Conservation (phyloP, 2,888 invertebrate species). For the Craniophora ligustri region DNA sequence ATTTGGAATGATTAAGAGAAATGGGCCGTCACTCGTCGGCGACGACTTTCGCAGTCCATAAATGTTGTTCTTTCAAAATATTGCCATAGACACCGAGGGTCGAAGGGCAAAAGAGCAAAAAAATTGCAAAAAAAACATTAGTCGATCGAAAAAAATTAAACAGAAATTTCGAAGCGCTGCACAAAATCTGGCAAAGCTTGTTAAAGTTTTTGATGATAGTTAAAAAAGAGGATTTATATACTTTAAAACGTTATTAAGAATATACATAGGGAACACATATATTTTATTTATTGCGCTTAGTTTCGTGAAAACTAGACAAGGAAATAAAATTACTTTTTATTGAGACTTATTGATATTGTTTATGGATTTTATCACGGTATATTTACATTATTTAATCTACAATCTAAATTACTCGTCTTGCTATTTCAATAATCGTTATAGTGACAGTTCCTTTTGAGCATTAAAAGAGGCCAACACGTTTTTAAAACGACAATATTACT, state of each 20-base stretch:
- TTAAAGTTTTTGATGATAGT: conserved; percentile 36
- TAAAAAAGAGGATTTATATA: too few relatives aligned
- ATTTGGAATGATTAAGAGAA: conserved; percentile 51
- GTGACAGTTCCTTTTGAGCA: too few relatives aligned
- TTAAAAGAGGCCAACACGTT: too few relatives aligned
- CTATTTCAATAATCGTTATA: too few relatives aligned
- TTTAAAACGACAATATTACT: too few relatives aligned
- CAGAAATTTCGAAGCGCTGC: conserved; percentile 21
- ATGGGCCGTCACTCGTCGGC: conserved; percentile 63
- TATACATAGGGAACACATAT: too few relatives aligned
- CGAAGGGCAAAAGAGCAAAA: conserved; percentile 30
- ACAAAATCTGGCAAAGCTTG: background rate
- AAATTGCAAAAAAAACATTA: conserved; percentile 40
- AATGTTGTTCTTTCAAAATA: conserved; percentile 82
- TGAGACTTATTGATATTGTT: background rate
- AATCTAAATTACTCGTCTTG: too few relatives aligned
- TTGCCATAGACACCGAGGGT: conserved; percentile 52
- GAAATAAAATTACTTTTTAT: background rate
- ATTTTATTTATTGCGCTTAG: background rate
- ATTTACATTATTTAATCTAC: too few relatives aligned
- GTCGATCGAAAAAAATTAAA: conserved; percentile 1
- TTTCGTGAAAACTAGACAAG: background rate
- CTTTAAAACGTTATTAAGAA: too few relatives aligned
- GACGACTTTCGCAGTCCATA: conserved; percentile 75
- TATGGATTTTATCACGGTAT: too few relatives aligned